A percentile compares a stretch with the other conserved stretches of the same genome.
These are phyloP conservation scores for Drosophila tsacasi DNA, from an alignment of 1,140 invertebrate species.

Conservation along the genomic window DNA sequence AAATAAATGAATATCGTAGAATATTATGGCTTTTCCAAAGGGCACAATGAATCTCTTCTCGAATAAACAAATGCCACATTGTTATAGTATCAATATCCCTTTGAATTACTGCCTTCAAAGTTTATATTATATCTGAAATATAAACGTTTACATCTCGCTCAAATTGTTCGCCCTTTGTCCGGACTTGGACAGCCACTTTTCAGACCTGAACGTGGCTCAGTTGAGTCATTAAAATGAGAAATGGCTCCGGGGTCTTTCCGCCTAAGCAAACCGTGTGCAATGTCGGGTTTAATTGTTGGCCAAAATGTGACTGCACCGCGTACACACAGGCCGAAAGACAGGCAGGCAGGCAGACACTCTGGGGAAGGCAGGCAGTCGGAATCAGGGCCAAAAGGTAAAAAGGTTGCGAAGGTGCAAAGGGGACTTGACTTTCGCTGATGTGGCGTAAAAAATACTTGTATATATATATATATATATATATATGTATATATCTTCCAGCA, in stretches of 20 bases:
- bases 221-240: slow-evolving; percentile 83
- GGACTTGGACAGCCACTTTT: slow-evolving; percentile 42
- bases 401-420: slow-evolving; percentile 44
- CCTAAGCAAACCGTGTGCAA: slow-evolving; percentile 68
- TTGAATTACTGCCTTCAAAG: background rate
- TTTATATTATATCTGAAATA: background rate
- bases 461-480: slow-evolving; percentile 3
- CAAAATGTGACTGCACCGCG: slow-evolving; percentile 60
- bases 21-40: background rate
- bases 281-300: slow-evolving; percentile 77
- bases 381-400: slow-evolving; percentile 49
- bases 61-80: background rate
- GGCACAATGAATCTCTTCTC: background rate
- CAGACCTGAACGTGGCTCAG: slow-evolving; percentile 52
- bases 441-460: slow-evolving; percentile 12
- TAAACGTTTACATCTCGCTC: slow-evolving; percentile 12
- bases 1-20: background rate
- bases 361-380: slow-evolving; percentile 7
- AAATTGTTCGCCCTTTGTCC: slow-evolving; percentile 8
- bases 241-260: slow-evolving; percentile 66
- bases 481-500: slow-evolving; percentile 4
- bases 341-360: background rate
- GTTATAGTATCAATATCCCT: background rate
- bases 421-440: slow-evolving; percentile 61
- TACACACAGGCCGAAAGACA: slow-evolving; percentile 6